A percentile compares a stretch with the other conserved stretches of the same genome.
Conservation (phyloP, 2,797 vertebrate species). For the Podargus strigoides region DNA sequence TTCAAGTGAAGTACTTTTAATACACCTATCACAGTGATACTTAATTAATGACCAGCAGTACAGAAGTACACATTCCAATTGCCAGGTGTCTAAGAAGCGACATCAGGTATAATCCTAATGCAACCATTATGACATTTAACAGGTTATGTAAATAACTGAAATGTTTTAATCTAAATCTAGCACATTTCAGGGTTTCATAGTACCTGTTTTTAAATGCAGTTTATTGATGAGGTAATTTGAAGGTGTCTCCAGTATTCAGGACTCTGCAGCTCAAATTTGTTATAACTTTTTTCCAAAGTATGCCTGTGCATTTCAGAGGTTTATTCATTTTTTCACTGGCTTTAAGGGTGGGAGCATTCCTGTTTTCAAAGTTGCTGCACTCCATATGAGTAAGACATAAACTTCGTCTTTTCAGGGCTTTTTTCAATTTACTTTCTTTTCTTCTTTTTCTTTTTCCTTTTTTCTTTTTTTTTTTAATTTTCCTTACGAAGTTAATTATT, state of each 20-base stretch:
- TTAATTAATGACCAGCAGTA: neutral
- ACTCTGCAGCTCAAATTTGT: neutral
- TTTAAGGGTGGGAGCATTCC: neutral
- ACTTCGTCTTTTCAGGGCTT: neutral
- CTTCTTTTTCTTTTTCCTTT: too few relatives aligned
- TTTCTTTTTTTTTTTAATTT: neutral
- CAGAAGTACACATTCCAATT: neutral
- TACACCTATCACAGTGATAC: neutral
- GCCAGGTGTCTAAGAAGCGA: neutral
- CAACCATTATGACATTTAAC: neutral
- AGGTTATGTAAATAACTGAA: neutral
- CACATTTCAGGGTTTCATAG: neutral
- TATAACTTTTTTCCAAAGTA: neutral
- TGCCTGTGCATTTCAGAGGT: neutral
- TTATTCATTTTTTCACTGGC: accelerated
- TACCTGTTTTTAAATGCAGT: neutral
- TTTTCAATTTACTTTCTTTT: too few relatives aligned
- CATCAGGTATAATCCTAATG: neutral
- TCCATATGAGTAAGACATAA: neutral
- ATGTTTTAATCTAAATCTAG: neutral
- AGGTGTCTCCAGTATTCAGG: neutral
- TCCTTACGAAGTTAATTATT: neutral
- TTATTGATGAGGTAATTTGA: neutral
- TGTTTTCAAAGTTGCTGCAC: neutral
- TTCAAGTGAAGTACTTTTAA: neutral